A percentile compares a stretch with the other conserved stretches of the same genome.
phyloP scores from a whole-genome alignment of 2,113 vertebrate species.

The Sturnira hondurensis region DNA sequence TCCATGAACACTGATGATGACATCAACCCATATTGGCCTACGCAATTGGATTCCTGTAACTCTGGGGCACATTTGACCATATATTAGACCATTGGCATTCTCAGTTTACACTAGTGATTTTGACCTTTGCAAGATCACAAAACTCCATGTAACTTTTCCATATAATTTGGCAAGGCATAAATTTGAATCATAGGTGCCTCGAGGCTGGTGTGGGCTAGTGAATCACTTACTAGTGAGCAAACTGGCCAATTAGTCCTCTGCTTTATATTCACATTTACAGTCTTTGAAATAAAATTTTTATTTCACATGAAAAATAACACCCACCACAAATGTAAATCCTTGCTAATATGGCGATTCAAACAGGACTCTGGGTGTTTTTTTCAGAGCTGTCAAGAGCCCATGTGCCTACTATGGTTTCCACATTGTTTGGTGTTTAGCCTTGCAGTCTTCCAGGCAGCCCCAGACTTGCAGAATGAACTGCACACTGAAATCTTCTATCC shows the following conservation, averaged over 20 bases:
- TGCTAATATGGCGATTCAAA: neutral
- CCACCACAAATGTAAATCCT: neutral
- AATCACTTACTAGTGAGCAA: neutral
- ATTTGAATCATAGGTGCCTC: constrained; percentile 18
- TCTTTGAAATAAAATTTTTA: constrained; percentile 14
- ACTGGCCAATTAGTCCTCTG: neutral
- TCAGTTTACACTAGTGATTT: neutral
- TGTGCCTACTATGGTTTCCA: neutral
- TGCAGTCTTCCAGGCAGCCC: neutral
- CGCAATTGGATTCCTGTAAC: neutral
- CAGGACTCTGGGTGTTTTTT: neutral
- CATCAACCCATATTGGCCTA: neutral
- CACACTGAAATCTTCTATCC: neutral
- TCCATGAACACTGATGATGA: neutral
- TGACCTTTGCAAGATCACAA: constrained; percentile 22
- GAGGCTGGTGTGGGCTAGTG: neutral
- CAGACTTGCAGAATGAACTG: neutral
- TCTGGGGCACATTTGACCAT: neutral
- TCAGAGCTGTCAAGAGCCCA: neutral
- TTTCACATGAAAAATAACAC: constrained; percentile 3
- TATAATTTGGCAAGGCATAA: constrained; percentile 10
- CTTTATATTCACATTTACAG: neutral
- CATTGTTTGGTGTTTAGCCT: neutral
- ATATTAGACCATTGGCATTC: neutral
- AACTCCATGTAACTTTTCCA: neutral